Percentiles rank a stretch among this genome's conserved stretches.
Evolutionary conservation across 2,113 vertebrate genomes (phyloP).

Genomic region (human (Homo sapiens)): DNA sequence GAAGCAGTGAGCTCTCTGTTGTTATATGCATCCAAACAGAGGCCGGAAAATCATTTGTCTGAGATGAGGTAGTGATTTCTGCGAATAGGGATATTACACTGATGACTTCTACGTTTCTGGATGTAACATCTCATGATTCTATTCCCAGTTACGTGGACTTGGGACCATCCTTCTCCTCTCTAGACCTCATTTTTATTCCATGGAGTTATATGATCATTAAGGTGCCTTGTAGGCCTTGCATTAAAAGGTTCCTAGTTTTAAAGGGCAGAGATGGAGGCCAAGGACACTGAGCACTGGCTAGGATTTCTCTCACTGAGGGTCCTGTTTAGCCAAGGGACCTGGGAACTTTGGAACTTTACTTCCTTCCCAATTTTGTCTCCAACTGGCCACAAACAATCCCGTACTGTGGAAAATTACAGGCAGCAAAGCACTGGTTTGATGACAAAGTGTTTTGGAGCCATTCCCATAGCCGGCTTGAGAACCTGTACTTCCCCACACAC

Average conservation of each 20-base stretch:
- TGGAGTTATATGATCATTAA: not conserved
- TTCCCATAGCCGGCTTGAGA: not conserved
- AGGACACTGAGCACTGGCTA: not conserved
- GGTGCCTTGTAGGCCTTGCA: not conserved
- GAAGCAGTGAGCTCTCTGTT: not conserved
- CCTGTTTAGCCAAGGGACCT: not conserved
- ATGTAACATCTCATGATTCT: not conserved
- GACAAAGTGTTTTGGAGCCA: constrained; percentile 12
- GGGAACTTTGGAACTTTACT: not conserved
- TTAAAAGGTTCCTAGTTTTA: not conserved
- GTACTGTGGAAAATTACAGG: constrained; percentile 12
- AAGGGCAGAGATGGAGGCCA: not conserved
- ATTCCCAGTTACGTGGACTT: not conserved
- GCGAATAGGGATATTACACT: not conserved
- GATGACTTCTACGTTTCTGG: not conserved
- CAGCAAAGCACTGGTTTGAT: not conserved
- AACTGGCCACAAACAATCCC: not conserved
- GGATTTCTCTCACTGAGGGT: not conserved
- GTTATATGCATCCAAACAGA: not conserved
- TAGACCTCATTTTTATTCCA: not conserved
- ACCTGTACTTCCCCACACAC: not conserved
- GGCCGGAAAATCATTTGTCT: not conserved
- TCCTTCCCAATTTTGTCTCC: not conserved
- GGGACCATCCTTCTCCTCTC: not conserved
- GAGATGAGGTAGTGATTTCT: not conserved